Evolutionary conservation across 1,140 invertebrate genomes (phyloP).

Genomic region (Vollenhovia emeryi): DNA sequence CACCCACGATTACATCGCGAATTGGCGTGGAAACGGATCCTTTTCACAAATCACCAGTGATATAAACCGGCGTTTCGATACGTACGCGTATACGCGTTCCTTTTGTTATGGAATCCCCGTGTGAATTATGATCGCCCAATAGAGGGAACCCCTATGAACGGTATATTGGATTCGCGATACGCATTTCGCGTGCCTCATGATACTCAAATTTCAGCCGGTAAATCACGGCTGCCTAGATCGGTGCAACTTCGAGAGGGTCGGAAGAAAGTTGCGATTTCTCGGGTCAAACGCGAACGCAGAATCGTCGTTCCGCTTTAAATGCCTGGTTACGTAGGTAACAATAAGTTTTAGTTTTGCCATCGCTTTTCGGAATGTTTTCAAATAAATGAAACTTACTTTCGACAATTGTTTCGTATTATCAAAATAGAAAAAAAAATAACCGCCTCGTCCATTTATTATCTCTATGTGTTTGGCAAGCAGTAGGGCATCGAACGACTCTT

Average conservation of each 20-base stretch:
- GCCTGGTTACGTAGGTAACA: background rate
- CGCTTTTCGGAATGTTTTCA: conserved; percentile 7
- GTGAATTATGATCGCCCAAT: conserved; percentile 72
- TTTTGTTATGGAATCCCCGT: conserved; percentile 64
- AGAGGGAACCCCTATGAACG: conserved; percentile 61
- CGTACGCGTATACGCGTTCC: conserved; percentile 13
- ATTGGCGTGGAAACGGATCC: conserved; percentile 33
- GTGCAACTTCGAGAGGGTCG: conserved; percentile 61
- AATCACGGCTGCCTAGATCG: conserved; percentile 65
- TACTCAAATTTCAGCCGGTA: conserved; percentile 74
- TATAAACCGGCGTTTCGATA: conserved; percentile 50
- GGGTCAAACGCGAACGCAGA: conserved; percentile 41
- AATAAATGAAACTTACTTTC: conserved; percentile 38
- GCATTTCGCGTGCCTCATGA: conserved; percentile 75
- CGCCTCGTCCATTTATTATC: conserved; percentile 4
- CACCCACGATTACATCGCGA: conserved; percentile 14
- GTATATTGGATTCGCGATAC: conserved; percentile 75
- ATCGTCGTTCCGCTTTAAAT: conserved; percentile 50
- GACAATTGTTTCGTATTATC: background rate
- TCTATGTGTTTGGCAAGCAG: conserved; percentile 18
- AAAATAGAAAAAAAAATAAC: conserved; percentile 20
- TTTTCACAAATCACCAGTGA: conserved; percentile 50
- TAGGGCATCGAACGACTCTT: conserved; percentile 57
- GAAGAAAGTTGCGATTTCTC: conserved; percentile 52
- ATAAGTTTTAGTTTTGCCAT: background rate